Percentiles rank a stretch among this genome's conserved stretches.
Conservation (phyloP, 1,140 invertebrate genomes). For the Lepidurus arcticus region DNA sequence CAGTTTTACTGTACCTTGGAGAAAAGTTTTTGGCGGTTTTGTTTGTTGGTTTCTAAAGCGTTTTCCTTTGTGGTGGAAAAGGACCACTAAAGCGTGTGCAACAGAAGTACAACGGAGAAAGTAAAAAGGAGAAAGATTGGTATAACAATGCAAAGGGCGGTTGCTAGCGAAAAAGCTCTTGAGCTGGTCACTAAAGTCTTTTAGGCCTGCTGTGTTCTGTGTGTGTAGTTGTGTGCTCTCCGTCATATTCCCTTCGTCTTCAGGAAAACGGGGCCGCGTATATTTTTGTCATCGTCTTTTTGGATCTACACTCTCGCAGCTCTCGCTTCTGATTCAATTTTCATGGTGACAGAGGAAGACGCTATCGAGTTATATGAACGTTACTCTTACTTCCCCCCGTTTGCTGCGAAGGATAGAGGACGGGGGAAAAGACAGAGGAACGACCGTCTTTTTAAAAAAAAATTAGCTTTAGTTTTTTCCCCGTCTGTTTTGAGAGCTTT, state of each 20-base stretch:
- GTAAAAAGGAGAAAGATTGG: not conserved
- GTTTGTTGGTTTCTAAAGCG: too few relatives aligned
- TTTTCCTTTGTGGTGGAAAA: not conserved
- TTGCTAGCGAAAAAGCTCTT: not conserved
- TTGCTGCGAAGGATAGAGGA: not conserved
- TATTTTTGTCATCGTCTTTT: not conserved
- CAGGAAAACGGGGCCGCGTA: not conserved
- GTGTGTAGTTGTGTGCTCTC: not conserved
- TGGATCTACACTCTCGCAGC: not conserved
- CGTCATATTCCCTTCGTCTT: not conserved
- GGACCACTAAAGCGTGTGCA: not conserved
- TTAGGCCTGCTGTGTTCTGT: not conserved
- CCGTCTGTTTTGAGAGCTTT: too few relatives aligned
- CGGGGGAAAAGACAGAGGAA: not conserved
- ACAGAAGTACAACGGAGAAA: not conserved
- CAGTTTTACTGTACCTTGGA: too few relatives aligned
- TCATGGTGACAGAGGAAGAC: slow-evolving; percentile 3
- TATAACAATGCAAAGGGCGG: slow-evolving; percentile 5
- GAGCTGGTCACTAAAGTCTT: not conserved
- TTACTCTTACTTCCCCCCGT: not conserved
- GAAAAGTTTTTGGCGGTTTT: too few relatives aligned
- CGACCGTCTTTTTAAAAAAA: not conserved
- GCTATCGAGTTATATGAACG: not conserved
- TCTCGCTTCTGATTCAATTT: slow-evolving; percentile 9
- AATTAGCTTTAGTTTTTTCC: too few relatives aligned